phyloP scores from a whole-genome alignment of 2,888 invertebrate species.

The Beris morrisii region DNA sequence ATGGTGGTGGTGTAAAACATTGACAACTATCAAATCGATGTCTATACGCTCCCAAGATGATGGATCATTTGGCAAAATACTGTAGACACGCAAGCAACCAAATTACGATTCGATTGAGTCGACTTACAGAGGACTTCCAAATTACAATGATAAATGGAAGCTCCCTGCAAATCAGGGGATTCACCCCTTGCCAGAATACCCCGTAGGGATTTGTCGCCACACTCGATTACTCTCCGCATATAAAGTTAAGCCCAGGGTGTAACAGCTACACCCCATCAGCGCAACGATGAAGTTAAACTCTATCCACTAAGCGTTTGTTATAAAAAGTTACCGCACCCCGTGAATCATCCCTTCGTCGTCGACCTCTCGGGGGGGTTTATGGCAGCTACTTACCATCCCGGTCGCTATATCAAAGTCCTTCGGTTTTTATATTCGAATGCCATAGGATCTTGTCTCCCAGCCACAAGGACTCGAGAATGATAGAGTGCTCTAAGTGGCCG shows the following conservation, averaged over 20 bases:
- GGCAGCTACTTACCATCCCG: conserved; percentile 1
- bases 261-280: too few relatives aligned
- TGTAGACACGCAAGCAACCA: conserved; percentile 23
- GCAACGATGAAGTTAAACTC: conserved; percentile 24
- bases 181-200: conserved; percentile 12
- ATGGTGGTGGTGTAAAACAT: conserved; percentile 19
- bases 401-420: conserved; percentile 1
- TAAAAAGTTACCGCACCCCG: conserved; percentile 13
- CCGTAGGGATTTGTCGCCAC: conserved; percentile 30
- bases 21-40: conserved; percentile 28
- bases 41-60: conserved; percentile 15
- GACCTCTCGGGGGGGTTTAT: too few relatives aligned
- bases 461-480: conserved; percentile 31
- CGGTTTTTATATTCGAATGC: conserved; percentile 17
- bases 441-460: conserved; percentile 14
- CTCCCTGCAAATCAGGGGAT: conserved; percentile 34
- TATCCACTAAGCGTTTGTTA: conserved; percentile 25
- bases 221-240: conserved; percentile 27
- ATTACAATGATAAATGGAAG: conserved; percentile 44
- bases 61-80: conserved; percentile 31
- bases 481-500: conserved; percentile 33
- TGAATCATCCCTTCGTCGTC: too few relatives aligned
- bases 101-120: conserved; percentile 45
- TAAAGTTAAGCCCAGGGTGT: not conserved
- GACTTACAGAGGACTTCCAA: conserved; percentile 40